Percentiles rank a stretch among this genome's conserved stretches.
These are phyloP conservation scores for Odontocerum albicorne DNA, from an alignment of 2,888 invertebrate genomes.

Conservation along the genomic window DNA sequence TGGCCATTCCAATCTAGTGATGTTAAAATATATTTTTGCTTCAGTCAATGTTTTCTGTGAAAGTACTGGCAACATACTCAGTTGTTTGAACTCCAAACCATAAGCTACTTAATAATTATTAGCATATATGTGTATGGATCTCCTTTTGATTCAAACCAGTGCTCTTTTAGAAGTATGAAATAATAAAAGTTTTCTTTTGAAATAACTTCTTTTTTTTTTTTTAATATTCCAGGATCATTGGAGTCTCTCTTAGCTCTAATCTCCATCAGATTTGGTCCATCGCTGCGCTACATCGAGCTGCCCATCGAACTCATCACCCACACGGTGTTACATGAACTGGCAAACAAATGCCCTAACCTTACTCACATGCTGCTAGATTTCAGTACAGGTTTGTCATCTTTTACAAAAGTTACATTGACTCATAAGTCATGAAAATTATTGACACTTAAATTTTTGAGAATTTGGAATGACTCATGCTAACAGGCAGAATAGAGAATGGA, in stretches of 20 bases:
- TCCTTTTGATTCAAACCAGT: no score
- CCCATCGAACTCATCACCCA: slow-evolving; percentile 97
- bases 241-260: slow-evolving; percentile 88
- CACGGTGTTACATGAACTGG: slow-evolving; percentile 93
- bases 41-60: no score
- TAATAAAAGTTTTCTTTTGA: no score
- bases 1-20: no score
- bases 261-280: slow-evolving; percentile 84
- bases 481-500: no score
- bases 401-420: no score
- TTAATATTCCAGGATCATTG: slow-evolving; percentile 65
- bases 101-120: not conserved
- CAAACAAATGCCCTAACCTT: slow-evolving; percentile 93
- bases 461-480: no score
- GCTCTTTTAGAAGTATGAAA: no score
- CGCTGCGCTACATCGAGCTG: slow-evolving; percentile 87
- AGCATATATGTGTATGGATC: not conserved
- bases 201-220: not conserved
- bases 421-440: no score
- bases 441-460: no score
- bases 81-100: no score
- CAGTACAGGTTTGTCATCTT: slow-evolving; percentile 81
- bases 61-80: no score
- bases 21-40: not conserved
- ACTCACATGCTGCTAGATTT: slow-evolving; percentile 97